Conservation (phyloP, 2,888 invertebrate genomes). For the Trichacis sp. region DNA sequence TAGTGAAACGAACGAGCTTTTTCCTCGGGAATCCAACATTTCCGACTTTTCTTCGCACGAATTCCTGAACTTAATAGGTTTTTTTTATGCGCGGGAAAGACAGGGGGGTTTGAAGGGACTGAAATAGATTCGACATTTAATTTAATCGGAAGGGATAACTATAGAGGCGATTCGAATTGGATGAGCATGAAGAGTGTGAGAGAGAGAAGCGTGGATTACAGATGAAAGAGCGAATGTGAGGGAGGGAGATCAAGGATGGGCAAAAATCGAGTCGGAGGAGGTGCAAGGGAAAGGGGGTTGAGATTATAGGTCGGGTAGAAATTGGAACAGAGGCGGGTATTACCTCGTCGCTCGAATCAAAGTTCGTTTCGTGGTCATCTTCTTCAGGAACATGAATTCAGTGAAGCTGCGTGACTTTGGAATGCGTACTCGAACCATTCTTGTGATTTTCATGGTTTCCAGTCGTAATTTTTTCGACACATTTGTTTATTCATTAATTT, state of each 20-base stretch:
- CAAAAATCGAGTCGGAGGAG: not conserved
- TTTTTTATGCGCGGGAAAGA: not conserved
- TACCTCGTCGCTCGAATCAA: slow-evolving; percentile 9
- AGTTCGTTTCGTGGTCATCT: slow-evolving; percentile 24
- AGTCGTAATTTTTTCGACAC: too few relatives aligned
- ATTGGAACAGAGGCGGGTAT: slow-evolving; percentile 11
- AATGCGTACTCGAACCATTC: too few relatives aligned
- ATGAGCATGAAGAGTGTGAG: slow-evolving; percentile 10
- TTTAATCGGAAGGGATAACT: slow-evolving; percentile 33
- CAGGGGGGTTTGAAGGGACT: slow-evolving; percentile 19
- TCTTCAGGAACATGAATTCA: too few relatives aligned
- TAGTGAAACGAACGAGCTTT: not conserved
- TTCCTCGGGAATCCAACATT: not conserved
- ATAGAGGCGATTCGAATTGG: slow-evolving; percentile 14
- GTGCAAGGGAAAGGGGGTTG: not conserved
- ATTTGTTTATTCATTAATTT: too few relatives aligned
- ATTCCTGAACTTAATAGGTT: not conserved
- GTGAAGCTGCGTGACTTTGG: too few relatives aligned
- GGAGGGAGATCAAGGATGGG: not conserved
- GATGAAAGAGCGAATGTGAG: slow-evolving; percentile 8
- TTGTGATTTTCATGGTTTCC: too few relatives aligned
- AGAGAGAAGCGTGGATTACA: slow-evolving; percentile 15
- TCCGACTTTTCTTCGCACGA: not conserved
- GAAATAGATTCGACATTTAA: slow-evolving; percentile 35
- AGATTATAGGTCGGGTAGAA: slow-evolving; percentile 4